These are phyloP conservation scores for Poecilia gillii DNA, from an alignment of 2,797 vertebrate genomes.

Conservation along the genomic window DNA sequence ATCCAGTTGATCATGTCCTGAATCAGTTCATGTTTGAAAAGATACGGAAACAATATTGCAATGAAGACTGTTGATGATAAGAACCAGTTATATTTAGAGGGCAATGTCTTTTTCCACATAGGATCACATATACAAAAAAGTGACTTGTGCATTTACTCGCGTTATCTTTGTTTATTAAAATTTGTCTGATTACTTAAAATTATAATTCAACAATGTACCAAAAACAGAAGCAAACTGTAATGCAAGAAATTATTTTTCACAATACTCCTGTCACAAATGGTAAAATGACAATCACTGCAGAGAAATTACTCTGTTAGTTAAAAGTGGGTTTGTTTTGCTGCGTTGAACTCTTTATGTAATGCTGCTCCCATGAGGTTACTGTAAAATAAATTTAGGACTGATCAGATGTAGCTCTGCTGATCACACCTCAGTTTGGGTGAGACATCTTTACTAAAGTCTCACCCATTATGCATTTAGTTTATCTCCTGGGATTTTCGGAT, in stretches of 20 bases:
- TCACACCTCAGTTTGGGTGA: neutral
- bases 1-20: neutral
- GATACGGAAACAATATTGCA: neutral
- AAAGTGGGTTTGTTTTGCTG: neutral
- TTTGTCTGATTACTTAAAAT: neutral
- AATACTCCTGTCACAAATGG: neutral
- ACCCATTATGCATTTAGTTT: neutral
- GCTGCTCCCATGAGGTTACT: neutral
- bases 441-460: neutral
- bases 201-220: neutral
- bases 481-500: neutral
- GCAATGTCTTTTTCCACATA: neutral
- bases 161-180: neutral
- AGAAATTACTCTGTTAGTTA: neutral
- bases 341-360: neutral
- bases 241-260: neutral
- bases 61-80: neutral
- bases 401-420: constrained; percentile 3
- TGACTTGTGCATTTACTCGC: neutral
- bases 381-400: constrained; percentile 3
- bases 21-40: neutral
- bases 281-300: neutral
- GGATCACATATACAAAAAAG: neutral
- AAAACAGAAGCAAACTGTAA: neutral
- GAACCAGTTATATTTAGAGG: neutral